Conservation (phyloP, 2,797 vertebrate species). For the Xenopus petersii region DNA sequence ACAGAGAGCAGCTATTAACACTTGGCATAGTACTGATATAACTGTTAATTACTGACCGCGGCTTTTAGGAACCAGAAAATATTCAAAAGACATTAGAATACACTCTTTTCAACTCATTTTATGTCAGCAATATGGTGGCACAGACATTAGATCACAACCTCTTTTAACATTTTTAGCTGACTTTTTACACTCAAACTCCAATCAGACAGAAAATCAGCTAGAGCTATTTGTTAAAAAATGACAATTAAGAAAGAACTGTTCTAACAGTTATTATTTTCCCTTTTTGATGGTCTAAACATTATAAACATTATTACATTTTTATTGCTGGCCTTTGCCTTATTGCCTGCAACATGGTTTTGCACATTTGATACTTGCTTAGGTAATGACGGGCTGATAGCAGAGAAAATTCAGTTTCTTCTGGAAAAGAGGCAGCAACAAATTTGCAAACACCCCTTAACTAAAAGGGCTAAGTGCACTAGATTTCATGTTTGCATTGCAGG, state of each 20-base stretch:
- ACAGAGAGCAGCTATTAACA: slow-evolving; percentile 85
- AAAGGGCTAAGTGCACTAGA: slow-evolving; percentile 53
- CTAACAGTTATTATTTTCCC: slow-evolving; percentile 52
- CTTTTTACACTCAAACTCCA: slow-evolving; percentile 44
- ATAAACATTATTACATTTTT: slow-evolving; percentile 62
- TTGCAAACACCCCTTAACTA: slow-evolving; percentile 40
- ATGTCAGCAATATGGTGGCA: too few relatives aligned
- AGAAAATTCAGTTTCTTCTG: too few relatives aligned
- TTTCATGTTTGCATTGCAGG: slow-evolving; percentile 60
- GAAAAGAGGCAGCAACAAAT: too few relatives aligned
- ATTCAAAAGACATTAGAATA: slow-evolving; percentile 54
- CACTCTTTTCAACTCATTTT: slow-evolving; percentile 32
- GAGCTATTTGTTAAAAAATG: slow-evolving; percentile 61
- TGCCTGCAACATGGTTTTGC: slow-evolving; percentile 55
- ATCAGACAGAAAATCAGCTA: slow-evolving; percentile 69
- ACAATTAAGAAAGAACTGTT: slow-evolving; percentile 3
- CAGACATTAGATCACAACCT: slow-evolving; percentile 79
- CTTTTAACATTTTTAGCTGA: too few relatives aligned
- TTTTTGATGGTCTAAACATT: slow-evolving; percentile 61
- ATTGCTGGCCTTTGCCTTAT: slow-evolving; percentile 60
- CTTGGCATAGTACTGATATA: slow-evolving; percentile 87
- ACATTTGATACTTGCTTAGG: too few relatives aligned
- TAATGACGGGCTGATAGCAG: too few relatives aligned
- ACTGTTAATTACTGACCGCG: slow-evolving; percentile 79
- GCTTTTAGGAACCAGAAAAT: slow-evolving; percentile 71